Evolutionary conservation across 2,888 invertebrate species (phyloP), one percentile per base, ranked within the genome.

Genomic region (Sepioteuthis lessoniana): DNA sequence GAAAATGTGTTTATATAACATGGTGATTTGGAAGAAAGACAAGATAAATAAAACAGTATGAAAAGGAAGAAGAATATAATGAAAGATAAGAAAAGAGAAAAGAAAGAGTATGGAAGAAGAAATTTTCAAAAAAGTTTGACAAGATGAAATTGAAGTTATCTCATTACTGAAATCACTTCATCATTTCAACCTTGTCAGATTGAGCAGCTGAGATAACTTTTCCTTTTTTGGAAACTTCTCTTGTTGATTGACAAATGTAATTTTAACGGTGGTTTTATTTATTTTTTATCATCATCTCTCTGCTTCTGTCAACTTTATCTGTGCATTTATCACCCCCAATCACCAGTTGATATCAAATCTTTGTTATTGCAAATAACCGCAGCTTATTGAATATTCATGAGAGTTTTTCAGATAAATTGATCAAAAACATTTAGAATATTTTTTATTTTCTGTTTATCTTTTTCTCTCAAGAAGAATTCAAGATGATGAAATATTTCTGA

Each of bases 181-280:
- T 60, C 76, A 76, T 76, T 76, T 76, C n/a, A 2, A 76, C n/a
- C 76, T 76, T 76, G 76, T 76, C 76, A 76, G 76, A 76, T 76
- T n/a, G 0, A n/a, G 76, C n/a, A 35, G 76, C 76, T 76, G n/a
- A n/a, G n/a, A 76, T 76, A 76, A 76, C n/a, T n/a, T n/a, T n/a
- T 31, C 16, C n/a, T 76, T 76, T 76, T 76, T 76, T 35, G n/a
- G 35, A 76, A 76, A 76, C 16, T 35, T 76, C 76, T 76, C 76
- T 76, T 35, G n/a, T 76, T 35, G 76, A 76, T 76, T 76, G 76
- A 76, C 76, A n/a, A 76, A n/a, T 76, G 76, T 76, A 76, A 76
- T 76, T 76, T 76, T 35, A 76, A 55, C 21, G 42, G 42, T 55
- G 13, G n/a, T 19, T 76, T 35, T 76, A 76, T 76, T 76, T 76